phyloP scores from a whole-genome alignment of 1,140 invertebrate species.

The Mactra quadrangularis region DNA sequence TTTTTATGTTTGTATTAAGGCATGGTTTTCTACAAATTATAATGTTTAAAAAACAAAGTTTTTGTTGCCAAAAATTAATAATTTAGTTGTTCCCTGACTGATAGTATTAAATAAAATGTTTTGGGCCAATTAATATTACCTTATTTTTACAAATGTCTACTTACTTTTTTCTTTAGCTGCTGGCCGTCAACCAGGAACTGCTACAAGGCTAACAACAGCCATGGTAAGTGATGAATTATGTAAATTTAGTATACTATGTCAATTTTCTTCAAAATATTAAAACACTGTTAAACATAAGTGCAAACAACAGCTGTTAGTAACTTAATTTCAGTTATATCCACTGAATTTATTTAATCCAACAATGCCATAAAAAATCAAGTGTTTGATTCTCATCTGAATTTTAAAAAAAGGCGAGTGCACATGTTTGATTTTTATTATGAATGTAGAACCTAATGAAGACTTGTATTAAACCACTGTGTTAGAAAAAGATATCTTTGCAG shows the following conservation, averaged over 20 bases:
- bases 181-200: slow-evolving; percentile 81
- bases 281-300: not conserved
- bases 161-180: slow-evolving; percentile 63
- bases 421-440: too few relatives aligned
- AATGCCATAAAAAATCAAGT: not conserved
- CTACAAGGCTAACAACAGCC: slow-evolving; percentile 82
- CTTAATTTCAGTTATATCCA: not conserved
- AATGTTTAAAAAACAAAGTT: too few relatives aligned
- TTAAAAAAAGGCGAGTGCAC: not conserved
- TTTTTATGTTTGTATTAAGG: not conserved
- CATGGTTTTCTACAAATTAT: not conserved
- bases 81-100: too few relatives aligned
- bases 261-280: not conserved
- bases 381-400: not conserved
- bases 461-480: too few relatives aligned
- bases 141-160: too few relatives aligned
- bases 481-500: too few relatives aligned
- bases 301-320: not conserved
- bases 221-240: slow-evolving; percentile 73
- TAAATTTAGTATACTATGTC: not conserved
- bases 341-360: not conserved
- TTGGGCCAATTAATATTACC: too few relatives aligned
- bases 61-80: too few relatives aligned
- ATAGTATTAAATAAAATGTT: too few relatives aligned
- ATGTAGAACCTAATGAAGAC: too few relatives aligned